phyloP scores from a whole-genome alignment of 2,797 vertebrate genomes.

The Pipistrellus pygmaeus region DNA sequence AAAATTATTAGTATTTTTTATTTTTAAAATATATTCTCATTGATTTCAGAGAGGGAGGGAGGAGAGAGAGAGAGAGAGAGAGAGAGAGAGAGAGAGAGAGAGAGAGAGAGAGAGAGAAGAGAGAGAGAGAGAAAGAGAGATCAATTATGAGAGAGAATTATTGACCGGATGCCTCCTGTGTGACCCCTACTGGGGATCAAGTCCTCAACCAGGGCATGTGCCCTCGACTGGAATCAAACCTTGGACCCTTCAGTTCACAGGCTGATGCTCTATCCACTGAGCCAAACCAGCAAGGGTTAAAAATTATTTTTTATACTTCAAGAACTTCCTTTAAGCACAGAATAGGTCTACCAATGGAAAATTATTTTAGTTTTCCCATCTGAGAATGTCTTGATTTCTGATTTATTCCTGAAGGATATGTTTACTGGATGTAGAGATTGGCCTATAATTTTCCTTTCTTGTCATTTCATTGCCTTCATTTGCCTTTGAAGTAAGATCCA shows the following conservation, averaged over 20 bases:
- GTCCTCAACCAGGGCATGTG: not conserved
- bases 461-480: conserved; percentile 25
- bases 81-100: too few species aligned
- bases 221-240: not conserved
- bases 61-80: too few species aligned
- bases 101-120: too few species aligned
- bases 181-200: too few species aligned
- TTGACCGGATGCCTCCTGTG: not conserved
- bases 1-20: not conserved
- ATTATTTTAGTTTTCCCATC: not conserved
- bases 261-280: not conserved
- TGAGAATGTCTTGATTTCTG: conserved; percentile 36
- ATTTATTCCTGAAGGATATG: conserved; percentile 18
- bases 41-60: too few species aligned
- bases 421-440: not conserved
- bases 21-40: not conserved
- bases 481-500: not conserved
- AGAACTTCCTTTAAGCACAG: conserved; percentile 11
- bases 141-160: not conserved
- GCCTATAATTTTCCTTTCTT: not conserved
- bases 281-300: not conserved
- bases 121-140: not conserved
- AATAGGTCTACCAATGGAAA: not conserved
- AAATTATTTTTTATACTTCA: conserved; percentile 18
- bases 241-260: not conserved